Percentiles rank a stretch among this genome's conserved stretches.
Evolutionary conservation across 2,113 vertebrate species (phyloP).

Genomic region (Trochalopteron elliotii): DNA sequence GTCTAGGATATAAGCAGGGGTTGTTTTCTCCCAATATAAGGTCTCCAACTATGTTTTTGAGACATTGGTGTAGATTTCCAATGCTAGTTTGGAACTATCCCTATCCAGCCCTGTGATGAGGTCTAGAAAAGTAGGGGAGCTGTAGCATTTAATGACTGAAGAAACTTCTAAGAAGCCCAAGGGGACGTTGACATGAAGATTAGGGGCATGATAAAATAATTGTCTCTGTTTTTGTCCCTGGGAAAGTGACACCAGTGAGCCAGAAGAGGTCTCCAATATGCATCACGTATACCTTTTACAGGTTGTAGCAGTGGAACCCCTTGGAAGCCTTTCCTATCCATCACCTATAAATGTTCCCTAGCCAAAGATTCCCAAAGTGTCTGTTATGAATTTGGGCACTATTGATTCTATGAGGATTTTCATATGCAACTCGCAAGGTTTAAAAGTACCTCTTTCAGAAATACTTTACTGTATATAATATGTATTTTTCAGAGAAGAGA

Average conservation of each 20-base stretch:
- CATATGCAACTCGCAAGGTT: neutral
- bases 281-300: neutral
- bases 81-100: neutral
- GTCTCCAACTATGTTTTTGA: neutral
- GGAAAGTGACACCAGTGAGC: neutral
- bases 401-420: neutral
- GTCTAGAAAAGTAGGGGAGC: neutral
- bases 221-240: neutral
- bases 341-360: neutral
- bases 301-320: neutral
- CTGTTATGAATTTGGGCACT: neutral
- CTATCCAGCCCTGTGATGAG: neutral
- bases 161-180: neutral
- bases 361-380: neutral
- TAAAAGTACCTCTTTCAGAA: neutral
- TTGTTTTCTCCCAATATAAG: neutral
- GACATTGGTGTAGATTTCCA: neutral
- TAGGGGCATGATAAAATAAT: neutral
- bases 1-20: neutral
- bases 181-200: neutral
- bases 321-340: neutral
- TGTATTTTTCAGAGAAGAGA: neutral
- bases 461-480: neutral
- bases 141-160: neutral
- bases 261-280: neutral